Evolutionary conservation across 2,888 invertebrate genomes (phyloP).

Genomic region (Agrotis puta): DNA sequence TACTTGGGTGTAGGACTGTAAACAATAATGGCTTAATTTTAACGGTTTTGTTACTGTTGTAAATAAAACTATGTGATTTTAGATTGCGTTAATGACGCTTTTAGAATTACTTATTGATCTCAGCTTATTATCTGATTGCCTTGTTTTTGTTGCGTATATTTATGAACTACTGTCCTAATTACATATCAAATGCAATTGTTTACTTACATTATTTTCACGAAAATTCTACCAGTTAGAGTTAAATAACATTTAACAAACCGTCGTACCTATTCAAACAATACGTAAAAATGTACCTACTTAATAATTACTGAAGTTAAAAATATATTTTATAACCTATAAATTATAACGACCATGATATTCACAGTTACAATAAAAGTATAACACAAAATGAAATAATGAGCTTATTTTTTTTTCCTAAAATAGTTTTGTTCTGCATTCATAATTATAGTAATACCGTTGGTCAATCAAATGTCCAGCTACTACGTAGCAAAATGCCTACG

Average conservation of each 20-base stretch:
- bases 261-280: slow-evolving; percentile 6
- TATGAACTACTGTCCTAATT: not conserved
- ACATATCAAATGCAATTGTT: not conserved
- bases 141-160: not conserved
- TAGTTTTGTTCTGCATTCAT: no score
- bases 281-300: not conserved
- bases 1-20: slow-evolving; percentile 56
- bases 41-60: slow-evolving; percentile 13
- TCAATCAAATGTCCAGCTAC: no score
- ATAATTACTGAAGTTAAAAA: slow-evolving; percentile 2
- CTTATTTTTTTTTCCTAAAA: slow-evolving; percentile 16
- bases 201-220: not conserved
- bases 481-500: not conserved
- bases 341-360: slow-evolving; percentile 23
- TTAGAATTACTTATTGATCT: slow-evolving; percentile 25
- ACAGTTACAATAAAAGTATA: slow-evolving; percentile 39
- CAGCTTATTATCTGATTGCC: not conserved
- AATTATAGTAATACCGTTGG: no score
- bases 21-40: slow-evolving; percentile 2
- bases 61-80: slow-evolving; percentile 18
- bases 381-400: not conserved
- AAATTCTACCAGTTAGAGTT: not conserved
- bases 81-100: slow-evolving; percentile 5
- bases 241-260: not conserved
- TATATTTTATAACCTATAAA: slow-evolving; percentile 12